Base-by-base conservation (phyloP, 2,113 vertebrate species). In the Psophia crepitans region DNA sequence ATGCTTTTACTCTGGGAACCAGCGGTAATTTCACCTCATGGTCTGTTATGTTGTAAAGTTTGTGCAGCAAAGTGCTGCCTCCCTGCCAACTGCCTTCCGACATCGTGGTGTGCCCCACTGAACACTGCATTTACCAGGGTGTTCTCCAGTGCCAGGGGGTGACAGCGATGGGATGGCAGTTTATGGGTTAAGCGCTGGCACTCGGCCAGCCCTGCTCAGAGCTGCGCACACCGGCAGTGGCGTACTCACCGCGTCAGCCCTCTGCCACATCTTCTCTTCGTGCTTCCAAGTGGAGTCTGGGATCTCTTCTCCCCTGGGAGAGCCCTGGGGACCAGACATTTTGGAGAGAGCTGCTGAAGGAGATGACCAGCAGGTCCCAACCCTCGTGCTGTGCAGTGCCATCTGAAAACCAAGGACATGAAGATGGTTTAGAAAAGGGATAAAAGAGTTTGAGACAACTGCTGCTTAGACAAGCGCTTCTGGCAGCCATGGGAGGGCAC, bases 181-280 rank as follows among this genome's bases (percentile, higher is more conserved):
- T 71, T 9, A 13, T 51, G 10, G 39, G 41, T 6, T 13, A 30
- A 82, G 60, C 2, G 0, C 22, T 75, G 88, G 19, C 60, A 30
- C 66, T 35, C 3, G 3, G 23, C 22, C 58, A 56, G 70, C 15
- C 53, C 70, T 3, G 0, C 39, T 60, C 4, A 1, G 61, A 32
- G 44, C 23, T 16, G 14, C 76, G 19, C 1, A 0, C 32, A 8
- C 35, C 4, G 1, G 32, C 5, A 63, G 54, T 48, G 69, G 23
- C 70, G 46, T 15, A n/a, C 13, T 28, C 26, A 13, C 33, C 57
- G 20, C 4, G 1, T 8, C 87, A 75, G 75, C 61, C 49, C 71
- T 69, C 43, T 68, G 77, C 69, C 37, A 5, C 4, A 0, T 64
- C 61, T 91, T 43, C 35, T 85, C 56, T 77, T 73, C 4, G 1